Base-by-base conservation (phyloP, 2,113 vertebrate genomes). In the Solea senegalensis region DNA sequence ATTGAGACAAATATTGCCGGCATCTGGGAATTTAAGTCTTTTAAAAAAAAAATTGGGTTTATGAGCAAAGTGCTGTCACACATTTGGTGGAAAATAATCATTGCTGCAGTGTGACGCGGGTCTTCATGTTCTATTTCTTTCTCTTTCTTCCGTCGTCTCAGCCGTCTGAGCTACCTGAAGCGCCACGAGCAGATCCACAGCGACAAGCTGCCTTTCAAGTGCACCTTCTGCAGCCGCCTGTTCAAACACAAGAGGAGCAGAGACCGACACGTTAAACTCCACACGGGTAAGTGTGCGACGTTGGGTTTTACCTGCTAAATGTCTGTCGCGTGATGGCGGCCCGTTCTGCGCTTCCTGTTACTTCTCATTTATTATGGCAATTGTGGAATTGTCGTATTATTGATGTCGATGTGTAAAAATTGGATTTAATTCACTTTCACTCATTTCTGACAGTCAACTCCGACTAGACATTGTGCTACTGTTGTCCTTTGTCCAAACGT, bases 101-200 rank as follows among this genome's bases (percentile, higher is more conserved):
- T 9, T 45, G 34, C 34, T 10, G 4, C 7, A 44, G 7, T 44
- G 43, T 48, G 4, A 56, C 27, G 8, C 52, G 41, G 43, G 58
- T 34, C 40, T 53, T 34, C 16, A 21, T 5, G 6, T 27, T 9
- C 45, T 7, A 13, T 54, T 21, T 10, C 10, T 9, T 8, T 0
- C 40, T 8, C 28, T 41, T 16, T 27, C 1, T 34, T 41, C 0
- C 1, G 15, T 15, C 6, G 27, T 68, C 48, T 1, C 69, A 92
- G 90, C 87, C 97, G 97, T 55, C 94, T 99, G 87, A 99, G 97
- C 94, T 99, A 99, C 95, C 93, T 99, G 93, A 99, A 99, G 92
- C 94, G 97, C 78, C 97, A 99, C 40, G 97, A 99, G 91, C 97
- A 99, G 95, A 99, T 98, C 92, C 97, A 99, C 95, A 98, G 97